Percentiles rank a stretch among this genome's conserved stretches.
These are phyloP conservation scores for Pseudomyrmex flavicornis DNA, from an alignment of 1,140 invertebrate species.

Conservation along the genomic window DNA sequence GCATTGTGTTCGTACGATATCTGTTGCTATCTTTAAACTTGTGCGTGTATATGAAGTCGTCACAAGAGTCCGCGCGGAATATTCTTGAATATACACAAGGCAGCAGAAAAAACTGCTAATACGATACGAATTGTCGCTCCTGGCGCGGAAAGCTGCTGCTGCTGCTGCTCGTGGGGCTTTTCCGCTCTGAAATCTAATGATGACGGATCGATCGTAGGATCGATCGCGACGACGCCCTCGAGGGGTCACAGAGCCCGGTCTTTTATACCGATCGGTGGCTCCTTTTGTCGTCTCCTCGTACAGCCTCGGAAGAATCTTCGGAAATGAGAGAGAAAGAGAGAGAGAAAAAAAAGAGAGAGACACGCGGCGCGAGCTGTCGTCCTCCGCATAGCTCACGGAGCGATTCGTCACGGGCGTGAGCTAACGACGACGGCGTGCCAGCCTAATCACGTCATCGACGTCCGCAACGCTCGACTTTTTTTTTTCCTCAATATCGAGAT, in stretches of 20 bases:
- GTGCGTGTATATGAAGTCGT: neutral
- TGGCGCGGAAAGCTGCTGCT: neutral
- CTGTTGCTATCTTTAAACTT: neutral
- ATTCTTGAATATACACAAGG: constrained; percentile 20
- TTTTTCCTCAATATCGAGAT: constrained; percentile 34
- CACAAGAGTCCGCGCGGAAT: neutral
- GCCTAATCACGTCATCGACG: constrained; percentile 69
- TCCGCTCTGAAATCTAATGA: constrained; percentile 54
- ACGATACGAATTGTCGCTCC: neutral
- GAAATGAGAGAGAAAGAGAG: constrained; percentile 34
- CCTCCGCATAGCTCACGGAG: constrained; percentile 64
- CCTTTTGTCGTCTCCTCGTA: constrained; percentile 48
- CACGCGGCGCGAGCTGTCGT: constrained; percentile 21
- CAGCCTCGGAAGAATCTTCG: constrained; percentile 47
- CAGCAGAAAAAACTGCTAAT: neutral
- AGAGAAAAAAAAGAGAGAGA: constrained; percentile 58
- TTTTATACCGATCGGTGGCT: constrained; percentile 38
- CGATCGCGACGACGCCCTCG: constrained; percentile 34
- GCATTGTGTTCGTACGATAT: neutral
- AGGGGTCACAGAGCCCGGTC: constrained; percentile 40
- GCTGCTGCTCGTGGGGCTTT: neutral
- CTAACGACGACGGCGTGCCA: constrained; percentile 65
- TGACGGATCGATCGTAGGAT: constrained; percentile 76
- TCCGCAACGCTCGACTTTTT: constrained; percentile 68
- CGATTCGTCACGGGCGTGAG: constrained; percentile 75